Evolutionary conservation across 2,888 invertebrate species (phyloP), one percentile per base, ranked within the genome.

Genomic region (Drosophila birchii): DNA sequence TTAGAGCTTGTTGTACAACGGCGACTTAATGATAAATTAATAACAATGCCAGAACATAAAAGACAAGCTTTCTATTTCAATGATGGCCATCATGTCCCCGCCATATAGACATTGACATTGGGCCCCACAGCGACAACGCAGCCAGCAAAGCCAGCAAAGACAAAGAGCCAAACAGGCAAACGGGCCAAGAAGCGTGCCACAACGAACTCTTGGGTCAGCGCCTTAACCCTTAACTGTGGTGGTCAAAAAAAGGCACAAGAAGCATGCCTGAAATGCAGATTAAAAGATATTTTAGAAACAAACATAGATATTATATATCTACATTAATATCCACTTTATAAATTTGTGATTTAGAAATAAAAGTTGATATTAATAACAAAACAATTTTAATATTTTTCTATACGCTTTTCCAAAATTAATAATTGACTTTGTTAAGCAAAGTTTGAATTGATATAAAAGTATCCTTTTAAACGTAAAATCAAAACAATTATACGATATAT

Each of bases 61-160:
- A 75, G 32, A 86, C 84, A 86, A 78, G 84, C 88, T 84, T 84
- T 84, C 84, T 84, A 78, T 83, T 86, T 86, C 76, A 66, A 67
- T 86, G 75, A 75, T 79, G 75, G 66, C 45, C 38, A 61, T 51
- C 20, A 68, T 60, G 63, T 63, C 39, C 54, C 75, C 58, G 49
- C 49, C 75, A 64, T 44, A 66, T 45, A 62, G 59, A 74, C 77
- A 79, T 81, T 71, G 71, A 66, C 75, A 58, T 61, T 58, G 64
- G 66, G 76, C 76, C 75, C 75, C 74, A 75, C 74, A 74, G 55
- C 74, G 68, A 60, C 45, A 44, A n/a, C 45, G 18, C 55, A 34
- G 34, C 26, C 36, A 29, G 55, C 34, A n/a, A 61, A 18, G 45
- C 5, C 44, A 41, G 41, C 73, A 73, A 68, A 57, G 69, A 70